Conservation (phyloP, 2,113 vertebrate genomes). For the Perccottus glenii region DNA sequence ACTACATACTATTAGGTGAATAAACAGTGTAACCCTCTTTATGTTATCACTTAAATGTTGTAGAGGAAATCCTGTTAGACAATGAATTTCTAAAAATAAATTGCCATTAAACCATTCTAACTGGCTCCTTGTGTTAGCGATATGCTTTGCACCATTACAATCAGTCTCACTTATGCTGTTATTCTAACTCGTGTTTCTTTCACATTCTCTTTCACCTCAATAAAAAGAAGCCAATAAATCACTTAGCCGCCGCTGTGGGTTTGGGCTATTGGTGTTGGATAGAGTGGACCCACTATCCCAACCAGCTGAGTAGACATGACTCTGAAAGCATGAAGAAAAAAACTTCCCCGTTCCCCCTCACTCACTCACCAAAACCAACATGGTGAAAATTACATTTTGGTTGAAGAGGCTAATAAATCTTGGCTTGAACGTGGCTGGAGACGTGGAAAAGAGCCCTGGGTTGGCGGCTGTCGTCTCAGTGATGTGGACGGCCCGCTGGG, state of each 20-base stretch:
- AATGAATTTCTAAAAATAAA: constrained; percentile 39
- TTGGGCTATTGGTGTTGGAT: constrained; percentile 74
- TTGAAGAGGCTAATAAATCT: constrained; percentile 76
- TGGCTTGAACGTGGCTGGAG: constrained; percentile 62
- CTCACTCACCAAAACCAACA: constrained; percentile 71
- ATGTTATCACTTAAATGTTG: constrained; percentile 40
- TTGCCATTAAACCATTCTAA: constrained; percentile 43
- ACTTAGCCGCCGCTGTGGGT: constrained; percentile 63
- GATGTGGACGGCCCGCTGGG: constrained; percentile 60
- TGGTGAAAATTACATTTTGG: constrained; percentile 77
- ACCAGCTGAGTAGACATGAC: constrained; percentile 59
- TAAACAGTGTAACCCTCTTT: constrained; percentile 21
- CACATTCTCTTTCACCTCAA: constrained; percentile 61
- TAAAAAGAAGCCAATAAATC: constrained; percentile 77
- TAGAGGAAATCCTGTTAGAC: constrained; percentile 52
- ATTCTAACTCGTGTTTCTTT: constrained; percentile 72
- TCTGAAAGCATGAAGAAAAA: constrained; percentile 45
- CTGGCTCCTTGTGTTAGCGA: constrained; percentile 60
- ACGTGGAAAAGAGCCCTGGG: constrained; percentile 66
- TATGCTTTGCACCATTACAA: constrained; percentile 48
- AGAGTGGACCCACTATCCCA: constrained; percentile 49
- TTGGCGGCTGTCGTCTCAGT: constrained; percentile 58
- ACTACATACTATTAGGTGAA: too few relatives aligned
- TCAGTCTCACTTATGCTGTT: constrained; percentile 69
- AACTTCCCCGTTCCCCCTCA: constrained; percentile 40